Base-by-base conservation (phyloP, 2,888 invertebrate species). In the Cataglyphis rosenhaueri region DNA sequence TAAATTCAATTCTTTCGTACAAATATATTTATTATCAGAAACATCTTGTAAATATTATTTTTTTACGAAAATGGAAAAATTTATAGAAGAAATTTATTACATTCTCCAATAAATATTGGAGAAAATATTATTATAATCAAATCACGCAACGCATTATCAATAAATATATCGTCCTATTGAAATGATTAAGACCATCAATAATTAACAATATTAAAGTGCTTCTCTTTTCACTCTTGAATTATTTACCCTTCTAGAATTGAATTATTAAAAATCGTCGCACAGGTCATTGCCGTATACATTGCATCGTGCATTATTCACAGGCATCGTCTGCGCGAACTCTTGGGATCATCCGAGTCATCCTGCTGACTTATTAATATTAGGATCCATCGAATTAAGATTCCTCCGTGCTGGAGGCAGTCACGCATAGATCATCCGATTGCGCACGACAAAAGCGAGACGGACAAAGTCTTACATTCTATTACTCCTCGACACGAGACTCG, bases 381-480 rank as follows among this genome's bases (percentile, higher is more conserved):
- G 74, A 83, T 78, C 84, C 81, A 82, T 88, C 86, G 85, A 86
- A 89, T 88, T 89, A 89, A 88, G 86, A 88, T 89, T 87, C 88
- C 84, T 48, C 76, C 62, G 55, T 55, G 86, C 55, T 76, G 81
- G 81, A 78, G 66, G 78, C 84, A 89, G 86, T 82, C 84, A 87
- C 83, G 87, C 84, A 86, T 89, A 89, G 88, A 89, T 88, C 85
- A 84, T 88, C 82, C 89, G 88, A 88, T 88, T 87, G 86, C 85
- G 73, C 82, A 66, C 81, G 85, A 88, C 88, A 87, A 89, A 85
- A 89, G 85, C 79, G 85, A 78, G 83, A 81, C 82, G 86, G 83
- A 18, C 71, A 21, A 41, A 38, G 68, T 76, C 87, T 87, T 88
- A 84, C 71, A 86, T 89, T 88, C 87, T 87, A 78, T 84, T 88